Base-by-base conservation (phyloP, 2,113 vertebrate genomes). In the Sula dactylatra region DNA sequence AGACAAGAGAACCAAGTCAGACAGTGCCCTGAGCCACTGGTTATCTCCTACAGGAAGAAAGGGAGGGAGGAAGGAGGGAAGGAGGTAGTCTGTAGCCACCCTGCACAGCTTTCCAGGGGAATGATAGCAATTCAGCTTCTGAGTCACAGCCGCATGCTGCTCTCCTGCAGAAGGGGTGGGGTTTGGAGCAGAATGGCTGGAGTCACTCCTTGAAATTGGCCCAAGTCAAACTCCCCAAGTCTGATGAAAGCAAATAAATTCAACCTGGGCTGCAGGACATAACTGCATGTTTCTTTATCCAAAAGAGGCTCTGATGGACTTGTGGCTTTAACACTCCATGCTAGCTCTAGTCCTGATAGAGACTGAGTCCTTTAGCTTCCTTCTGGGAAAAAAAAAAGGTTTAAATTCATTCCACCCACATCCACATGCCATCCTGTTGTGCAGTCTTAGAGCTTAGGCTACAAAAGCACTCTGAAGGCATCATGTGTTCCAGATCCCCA, bases 371-470 rank as follows among this genome's bases (percentile, higher is more conserved):
- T 92, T 86, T 44, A 59, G 22, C 19, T 2, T 50, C 11, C 6
- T 6, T 62, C 24, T 62, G 25, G 25, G 16, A 22, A 22, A 59
- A 71, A 58, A 42, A 22, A n/a, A 34, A 52, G 10, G 3, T 44
- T 89, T 44, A 47, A 64, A 36, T 82, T 84, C 2, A 52, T 88
- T 88, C 38, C 49, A 76, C 16, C 13, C 56, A n/a, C 38, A 70
- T 80, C 14, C 2, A 0, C 38, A n/a, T 0, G 2, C 40, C 3
- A 0, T 77, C 50, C 24, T 81, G 32, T 42, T 82, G 20, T 36
- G 65, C 34, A 27, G 19, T 26, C 52, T 79, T 27, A 24, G 82
- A 70, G 34, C 32, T 74, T 17, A 82, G n/a, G 36, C 40, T 84
- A 31, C 45, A 77, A 59, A 93, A 27, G 5, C 36, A 1, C 42